Evolutionary conservation across 2,888 invertebrate species (phyloP).

Genomic region (Anticlea derivata): DNA sequence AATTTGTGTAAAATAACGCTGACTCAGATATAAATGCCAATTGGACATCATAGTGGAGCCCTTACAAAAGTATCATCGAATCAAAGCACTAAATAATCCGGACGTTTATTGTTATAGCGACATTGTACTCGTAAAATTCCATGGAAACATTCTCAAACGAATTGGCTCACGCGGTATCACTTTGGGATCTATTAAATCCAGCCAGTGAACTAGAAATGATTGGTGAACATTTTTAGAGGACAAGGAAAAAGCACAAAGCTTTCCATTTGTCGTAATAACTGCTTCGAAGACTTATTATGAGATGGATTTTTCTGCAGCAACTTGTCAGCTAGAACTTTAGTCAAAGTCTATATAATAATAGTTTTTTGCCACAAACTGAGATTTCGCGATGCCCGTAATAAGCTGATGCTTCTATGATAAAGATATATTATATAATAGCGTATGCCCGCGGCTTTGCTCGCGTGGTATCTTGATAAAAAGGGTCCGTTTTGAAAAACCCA

Average conservation of each 20-base stretch:
- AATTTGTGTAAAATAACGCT: too few species aligned
- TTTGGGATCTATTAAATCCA: conserved; percentile 35
- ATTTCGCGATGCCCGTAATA: too few species aligned
- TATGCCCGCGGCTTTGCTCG: too few species aligned
- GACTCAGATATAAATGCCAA: too few species aligned
- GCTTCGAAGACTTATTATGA: conserved; percentile 14
- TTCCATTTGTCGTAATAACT: conserved; percentile 16
- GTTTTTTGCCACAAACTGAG: too few species aligned
- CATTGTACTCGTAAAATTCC: conserved; percentile 27
- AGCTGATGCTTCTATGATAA: too few species aligned
- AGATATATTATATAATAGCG: too few species aligned
- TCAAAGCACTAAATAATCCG: conserved; percentile 32
- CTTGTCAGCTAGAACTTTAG: neutral
- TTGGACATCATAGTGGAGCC: too few species aligned
- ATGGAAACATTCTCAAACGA: conserved; percentile 29
- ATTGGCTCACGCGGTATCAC: conserved; percentile 29
- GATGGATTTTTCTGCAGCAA: neutral
- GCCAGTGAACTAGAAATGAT: conserved; percentile 35
- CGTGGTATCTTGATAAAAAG: too few species aligned
- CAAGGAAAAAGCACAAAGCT: conserved; percentile 14
- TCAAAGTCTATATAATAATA: neutral
- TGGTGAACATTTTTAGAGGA: conserved; percentile 27
- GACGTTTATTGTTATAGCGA: conserved; percentile 23
- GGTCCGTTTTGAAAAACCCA: too few species aligned
- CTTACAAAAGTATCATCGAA: conserved; percentile 11